Percentiles rank a stretch among this genome's conserved stretches.
Conservation (phyloP, 2,888 invertebrate species). For the Tethea ocularis region DNA sequence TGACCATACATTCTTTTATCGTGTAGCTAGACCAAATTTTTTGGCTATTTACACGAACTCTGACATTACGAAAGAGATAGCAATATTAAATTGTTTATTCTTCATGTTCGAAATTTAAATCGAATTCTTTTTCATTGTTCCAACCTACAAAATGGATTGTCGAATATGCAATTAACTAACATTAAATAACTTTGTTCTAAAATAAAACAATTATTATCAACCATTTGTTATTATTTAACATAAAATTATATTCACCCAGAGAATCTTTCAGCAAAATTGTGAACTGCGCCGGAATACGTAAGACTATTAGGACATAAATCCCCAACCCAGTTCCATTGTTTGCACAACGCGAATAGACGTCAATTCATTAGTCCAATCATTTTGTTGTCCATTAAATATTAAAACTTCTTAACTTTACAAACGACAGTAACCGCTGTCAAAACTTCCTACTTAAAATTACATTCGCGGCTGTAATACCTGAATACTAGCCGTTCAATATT, state of each 20-base stretch:
- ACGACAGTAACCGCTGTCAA: slow-evolving; percentile 49
- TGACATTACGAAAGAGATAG: too few species aligned
- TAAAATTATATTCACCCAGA: background rate
- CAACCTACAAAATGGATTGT: too few species aligned
- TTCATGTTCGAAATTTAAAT: too few species aligned
- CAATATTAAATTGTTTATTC: too few species aligned
- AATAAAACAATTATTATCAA: too few species aligned
- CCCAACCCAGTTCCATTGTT: slow-evolving; percentile 23
- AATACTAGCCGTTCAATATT: background rate
- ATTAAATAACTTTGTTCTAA: too few species aligned
- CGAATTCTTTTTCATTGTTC: too few species aligned
- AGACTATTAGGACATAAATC: slow-evolving; percentile 7
- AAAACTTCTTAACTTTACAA: slow-evolving; percentile 48
- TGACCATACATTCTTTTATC: too few species aligned
- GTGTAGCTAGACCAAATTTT: too few species aligned
- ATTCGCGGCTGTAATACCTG: slow-evolving; percentile 1
- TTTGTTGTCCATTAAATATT: slow-evolving; percentile 48
- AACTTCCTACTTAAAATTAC: slow-evolving; percentile 38
- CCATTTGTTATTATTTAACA: too few species aligned
- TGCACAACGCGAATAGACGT: slow-evolving; percentile 29
- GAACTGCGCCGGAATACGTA: slow-evolving; percentile 3
- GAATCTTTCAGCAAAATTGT: background rate
- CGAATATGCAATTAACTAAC: too few species aligned
- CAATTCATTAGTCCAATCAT: slow-evolving; percentile 42
- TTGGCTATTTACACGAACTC: too few species aligned